phyloP scores from a whole-genome alignment of 1,140 invertebrate genomes.

The Caerostris extrusa region DNA sequence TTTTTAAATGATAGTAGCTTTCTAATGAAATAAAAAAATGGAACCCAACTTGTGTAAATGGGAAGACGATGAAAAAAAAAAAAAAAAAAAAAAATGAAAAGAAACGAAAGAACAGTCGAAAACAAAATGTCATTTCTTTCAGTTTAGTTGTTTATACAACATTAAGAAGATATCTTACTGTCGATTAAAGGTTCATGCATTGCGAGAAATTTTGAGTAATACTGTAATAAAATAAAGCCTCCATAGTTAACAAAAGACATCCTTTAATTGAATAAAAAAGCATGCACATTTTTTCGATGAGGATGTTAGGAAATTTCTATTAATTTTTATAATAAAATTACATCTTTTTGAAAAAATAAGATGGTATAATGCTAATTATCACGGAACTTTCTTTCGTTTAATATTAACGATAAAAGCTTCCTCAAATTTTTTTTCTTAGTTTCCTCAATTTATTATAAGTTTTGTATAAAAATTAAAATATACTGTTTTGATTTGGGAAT shows the following conservation, averaged over 20 bases:
- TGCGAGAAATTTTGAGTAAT: conserved; percentile 25
- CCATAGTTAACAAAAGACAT: conserved; percentile 32
- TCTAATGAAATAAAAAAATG: not conserved
- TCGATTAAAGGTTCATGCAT: not conserved
- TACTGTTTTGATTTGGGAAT: too few relatives aligned
- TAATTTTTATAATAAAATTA: conserved; percentile 54
- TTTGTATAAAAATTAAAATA: too few relatives aligned
- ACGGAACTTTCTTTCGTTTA: too few relatives aligned
- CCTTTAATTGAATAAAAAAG: conserved; percentile 55
- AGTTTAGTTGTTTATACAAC: not conserved
- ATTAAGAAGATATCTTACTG: not conserved
- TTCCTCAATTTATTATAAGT: too few relatives aligned
- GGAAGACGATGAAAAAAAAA: too few relatives aligned
- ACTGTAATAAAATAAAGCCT: conserved; percentile 28
- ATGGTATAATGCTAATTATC: not conserved
- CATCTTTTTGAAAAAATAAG: conserved; percentile 37
- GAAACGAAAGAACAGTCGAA: not conserved
- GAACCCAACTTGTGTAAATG: too few relatives aligned
- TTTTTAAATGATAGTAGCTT: conserved; percentile 42
- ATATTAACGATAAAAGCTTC: too few relatives aligned
- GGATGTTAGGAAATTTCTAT: conserved; percentile 51
- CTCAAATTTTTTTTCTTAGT: too few relatives aligned
- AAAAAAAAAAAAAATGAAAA: too few relatives aligned
- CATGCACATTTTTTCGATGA: conserved; percentile 20
- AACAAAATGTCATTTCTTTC: conserved; percentile 57